Evolutionary conservation across 2,888 invertebrate species (phyloP).

Genomic region (Eulithis testata): DNA sequence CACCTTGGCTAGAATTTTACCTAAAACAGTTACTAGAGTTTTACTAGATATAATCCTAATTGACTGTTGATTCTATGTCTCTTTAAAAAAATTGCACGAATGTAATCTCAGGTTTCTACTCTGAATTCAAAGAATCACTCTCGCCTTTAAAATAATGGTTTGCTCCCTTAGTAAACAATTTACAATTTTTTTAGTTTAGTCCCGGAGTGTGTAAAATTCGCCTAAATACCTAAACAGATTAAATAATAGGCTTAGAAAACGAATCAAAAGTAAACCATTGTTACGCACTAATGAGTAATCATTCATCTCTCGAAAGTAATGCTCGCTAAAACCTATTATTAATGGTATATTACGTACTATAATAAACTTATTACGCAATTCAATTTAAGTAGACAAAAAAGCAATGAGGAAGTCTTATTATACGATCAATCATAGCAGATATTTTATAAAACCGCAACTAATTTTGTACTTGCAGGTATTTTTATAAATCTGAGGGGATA

Average conservation of each 20-base stretch:
- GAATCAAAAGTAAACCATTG: background rate
- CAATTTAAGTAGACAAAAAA: constrained; percentile 40
- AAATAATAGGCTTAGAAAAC: too few species aligned
- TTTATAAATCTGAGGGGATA: background rate
- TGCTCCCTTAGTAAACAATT: too few species aligned
- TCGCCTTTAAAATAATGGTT: too few species aligned
- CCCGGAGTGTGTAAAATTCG: too few species aligned
- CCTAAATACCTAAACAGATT: too few species aligned
- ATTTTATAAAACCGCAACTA: constrained; percentile 38
- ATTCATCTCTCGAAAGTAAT: constrained; percentile 19
- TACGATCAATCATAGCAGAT: constrained; percentile 38
- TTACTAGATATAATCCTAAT: too few species aligned
- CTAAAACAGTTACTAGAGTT: background rate
- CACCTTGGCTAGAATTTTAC: background rate
- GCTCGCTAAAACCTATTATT: constrained; percentile 20
- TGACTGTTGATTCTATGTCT: too few species aligned
- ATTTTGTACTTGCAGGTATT: constrained; percentile 32
- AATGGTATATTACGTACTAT: constrained; percentile 21
- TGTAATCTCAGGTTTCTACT: too few species aligned
- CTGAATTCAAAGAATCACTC: too few species aligned
- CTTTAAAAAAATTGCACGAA: too few species aligned
- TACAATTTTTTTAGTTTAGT: too few species aligned
- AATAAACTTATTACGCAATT: constrained; percentile 35
- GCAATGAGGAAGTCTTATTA: constrained; percentile 42
- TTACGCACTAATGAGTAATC: constrained; percentile 16